Conservation (phyloP, 2,797 vertebrate species). For the Microctenopoma stevenorrisi region DNA sequence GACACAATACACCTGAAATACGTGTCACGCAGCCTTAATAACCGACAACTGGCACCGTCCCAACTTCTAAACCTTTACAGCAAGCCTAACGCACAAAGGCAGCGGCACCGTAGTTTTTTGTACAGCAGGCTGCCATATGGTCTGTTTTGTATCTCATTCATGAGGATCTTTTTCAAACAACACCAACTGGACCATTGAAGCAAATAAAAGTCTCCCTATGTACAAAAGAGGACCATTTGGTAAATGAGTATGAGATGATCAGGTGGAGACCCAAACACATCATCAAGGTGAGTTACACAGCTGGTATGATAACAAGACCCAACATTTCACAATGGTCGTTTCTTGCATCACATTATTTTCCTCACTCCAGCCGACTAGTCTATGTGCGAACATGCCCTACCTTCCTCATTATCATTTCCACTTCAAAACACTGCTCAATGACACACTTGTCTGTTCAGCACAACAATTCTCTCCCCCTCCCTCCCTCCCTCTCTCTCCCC, state of each 20-base stretch:
- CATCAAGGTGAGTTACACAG: conserved; percentile 23
- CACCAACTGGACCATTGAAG: conserved; percentile 9
- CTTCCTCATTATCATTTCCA: conserved; percentile 52
- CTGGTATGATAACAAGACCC: conserved; percentile 59
- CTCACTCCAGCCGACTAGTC: conserved; percentile 21
- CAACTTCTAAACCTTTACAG: conserved; percentile 37
- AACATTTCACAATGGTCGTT: conserved; percentile 51
- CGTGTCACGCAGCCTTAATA: conserved; percentile 45
- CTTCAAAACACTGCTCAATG: conserved; percentile 54
- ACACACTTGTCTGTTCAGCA: conserved; percentile 53
- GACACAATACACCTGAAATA: conserved; percentile 62
- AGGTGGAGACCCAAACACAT: conserved; percentile 16
- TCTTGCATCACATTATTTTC: conserved; percentile 49
- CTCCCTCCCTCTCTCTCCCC: not conserved
- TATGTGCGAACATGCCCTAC: conserved; percentile 61
- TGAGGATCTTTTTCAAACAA: conserved; percentile 19
- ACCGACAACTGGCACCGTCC: conserved; percentile 45
- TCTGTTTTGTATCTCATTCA: conserved; percentile 38
- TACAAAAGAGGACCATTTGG: conserved; percentile 1
- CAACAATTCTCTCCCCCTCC: conserved; percentile 15
- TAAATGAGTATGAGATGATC: conserved; percentile 20
- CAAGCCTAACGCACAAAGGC: conserved; percentile 31
- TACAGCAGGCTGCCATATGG: conserved; percentile 50
- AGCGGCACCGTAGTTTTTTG: conserved; percentile 48
- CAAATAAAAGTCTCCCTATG: conserved; percentile 10